These are phyloP conservation scores for Phocoena phocoena DNA, from an alignment of 2,113 vertebrate species.

Conservation along the genomic window DNA sequence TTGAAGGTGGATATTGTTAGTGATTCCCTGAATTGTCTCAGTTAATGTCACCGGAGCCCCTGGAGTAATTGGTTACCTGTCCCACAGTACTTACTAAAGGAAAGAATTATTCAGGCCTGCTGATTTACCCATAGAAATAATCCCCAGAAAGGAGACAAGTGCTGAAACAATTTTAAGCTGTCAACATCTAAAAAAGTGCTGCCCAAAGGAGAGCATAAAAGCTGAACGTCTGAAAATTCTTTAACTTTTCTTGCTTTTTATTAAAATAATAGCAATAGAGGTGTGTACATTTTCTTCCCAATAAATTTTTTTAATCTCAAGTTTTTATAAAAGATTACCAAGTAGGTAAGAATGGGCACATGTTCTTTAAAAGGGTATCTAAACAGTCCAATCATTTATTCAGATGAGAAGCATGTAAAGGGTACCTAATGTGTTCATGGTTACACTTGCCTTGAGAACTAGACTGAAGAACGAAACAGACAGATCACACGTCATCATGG, in stretches of 20 bases:
- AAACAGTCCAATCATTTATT: not conserved
- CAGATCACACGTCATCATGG: not conserved
- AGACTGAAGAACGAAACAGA: not conserved
- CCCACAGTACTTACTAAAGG: not conserved
- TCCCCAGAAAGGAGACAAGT: constrained; percentile 38
- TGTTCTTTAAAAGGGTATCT: not conserved
- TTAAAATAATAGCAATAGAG: constrained; percentile 8
- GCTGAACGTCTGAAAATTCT: constrained; percentile 6
- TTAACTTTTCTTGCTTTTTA: not conserved
- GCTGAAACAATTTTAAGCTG: constrained; percentile 56
- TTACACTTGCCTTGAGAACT: not conserved
- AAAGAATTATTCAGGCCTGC: constrained; percentile 31
- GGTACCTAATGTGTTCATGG: not conserved
- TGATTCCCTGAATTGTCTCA: constrained; percentile 51
- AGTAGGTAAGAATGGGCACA: not conserved
- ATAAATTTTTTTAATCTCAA: not conserved
- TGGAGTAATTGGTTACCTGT: constrained; percentile 48
- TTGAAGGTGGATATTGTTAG: constrained; percentile 6
- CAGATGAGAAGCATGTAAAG: not conserved
- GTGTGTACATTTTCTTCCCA: not conserved
- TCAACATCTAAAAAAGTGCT: constrained; percentile 36
- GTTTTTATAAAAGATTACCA: not conserved
- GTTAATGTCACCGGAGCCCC: constrained; percentile 47
- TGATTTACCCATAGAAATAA: constrained; percentile 62
- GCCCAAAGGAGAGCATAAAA: not conserved